Percentiles rank a stretch among this genome's conserved stretches.
Conservation (phyloP, 1,140 invertebrate genomes). For the Danaus melanippus region DNA sequence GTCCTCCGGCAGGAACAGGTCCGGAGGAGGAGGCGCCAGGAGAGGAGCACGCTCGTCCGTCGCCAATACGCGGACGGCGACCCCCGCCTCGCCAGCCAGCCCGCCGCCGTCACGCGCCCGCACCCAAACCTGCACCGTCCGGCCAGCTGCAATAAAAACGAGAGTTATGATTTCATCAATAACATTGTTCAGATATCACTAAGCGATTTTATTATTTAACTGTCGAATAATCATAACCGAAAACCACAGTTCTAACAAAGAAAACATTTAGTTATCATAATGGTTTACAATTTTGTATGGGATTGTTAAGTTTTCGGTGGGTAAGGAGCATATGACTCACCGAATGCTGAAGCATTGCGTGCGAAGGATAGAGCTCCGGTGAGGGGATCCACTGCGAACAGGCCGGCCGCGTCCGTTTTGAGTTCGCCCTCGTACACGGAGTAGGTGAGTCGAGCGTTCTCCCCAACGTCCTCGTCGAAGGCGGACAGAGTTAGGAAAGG, state of each 20-base stretch:
- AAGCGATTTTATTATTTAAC: neutral
- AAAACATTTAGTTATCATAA: no score
- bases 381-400: slow-evolving; percentile 78
- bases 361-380: slow-evolving; percentile 80
- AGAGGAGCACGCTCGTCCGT: slow-evolving; percentile 79
- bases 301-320: neutral
- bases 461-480: slow-evolving; percentile 79
- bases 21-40: slow-evolving; percentile 80
- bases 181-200: neutral
- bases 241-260: no score
- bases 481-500: slow-evolving; percentile 73
- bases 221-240: no score
- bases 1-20: slow-evolving; percentile 87
- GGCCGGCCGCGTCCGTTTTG: slow-evolving; percentile 72
- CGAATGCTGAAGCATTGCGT: slow-evolving; percentile 73
- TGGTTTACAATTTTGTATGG: no score
- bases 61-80: slow-evolving; percentile 84
- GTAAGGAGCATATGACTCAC: slow-evolving; percentile 30
- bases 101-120: slow-evolving; percentile 85
- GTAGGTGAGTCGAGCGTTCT: slow-evolving; percentile 80
- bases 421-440: slow-evolving; percentile 78
- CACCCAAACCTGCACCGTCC: slow-evolving; percentile 91
- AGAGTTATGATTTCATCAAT: no score
- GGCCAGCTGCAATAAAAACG: slow-evolving; percentile 76
- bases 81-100: slow-evolving; percentile 80